Evolutionary conservation across 2,113 vertebrate genomes (phyloP), one percentile per base, ranked within the genome.

Genomic region (Oryzias celebensis): DNA sequence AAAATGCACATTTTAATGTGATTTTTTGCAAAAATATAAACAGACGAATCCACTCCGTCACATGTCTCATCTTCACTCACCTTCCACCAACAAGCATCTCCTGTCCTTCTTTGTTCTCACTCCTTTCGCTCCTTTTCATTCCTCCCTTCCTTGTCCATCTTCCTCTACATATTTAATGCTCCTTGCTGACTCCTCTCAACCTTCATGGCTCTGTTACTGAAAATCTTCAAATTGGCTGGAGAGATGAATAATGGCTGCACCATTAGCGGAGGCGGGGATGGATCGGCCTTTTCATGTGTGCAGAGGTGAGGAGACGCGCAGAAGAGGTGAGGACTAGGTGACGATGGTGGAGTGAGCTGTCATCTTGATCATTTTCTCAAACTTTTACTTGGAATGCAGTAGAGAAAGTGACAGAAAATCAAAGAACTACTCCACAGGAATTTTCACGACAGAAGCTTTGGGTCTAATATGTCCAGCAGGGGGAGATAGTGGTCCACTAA

Each of bases 171-270:
- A 90, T 91, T 93, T 92, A 91, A 93, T 91, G 86, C 82, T 88
- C 83, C 62, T 75, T 65, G 56, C 79, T 85, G 89, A 90, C 88
- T 90, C 86, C 80, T 79, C 86, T 89, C 85, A 88, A 87, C 87
- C 81, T 65, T 76, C 28, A 58, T 67, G 84, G 68, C 76, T 83
- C 84, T 60, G 59, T 81, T 74, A 82, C 88, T 81, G 81, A 84
- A 88, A 91, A 80, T 85, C 57, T 80, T 87, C 82, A 91, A 89
- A 92, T 90, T 91, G 88, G 88, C 89, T 88, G 78, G 87, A 90
- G 89, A 88, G 91, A 92, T 91, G 91, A 94, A 94, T 94, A 93
- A 94, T 93, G 93, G 92, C 90, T 86, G 73, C 85, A 71, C 86
- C 91, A 93, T 94, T 94, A 94, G 88, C 86, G 84, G 80, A 83